Evolutionary conservation across 1,140 invertebrate genomes (phyloP), one percentile per base, ranked within the genome.

Genomic region (Trinorchestia longiramus): DNA sequence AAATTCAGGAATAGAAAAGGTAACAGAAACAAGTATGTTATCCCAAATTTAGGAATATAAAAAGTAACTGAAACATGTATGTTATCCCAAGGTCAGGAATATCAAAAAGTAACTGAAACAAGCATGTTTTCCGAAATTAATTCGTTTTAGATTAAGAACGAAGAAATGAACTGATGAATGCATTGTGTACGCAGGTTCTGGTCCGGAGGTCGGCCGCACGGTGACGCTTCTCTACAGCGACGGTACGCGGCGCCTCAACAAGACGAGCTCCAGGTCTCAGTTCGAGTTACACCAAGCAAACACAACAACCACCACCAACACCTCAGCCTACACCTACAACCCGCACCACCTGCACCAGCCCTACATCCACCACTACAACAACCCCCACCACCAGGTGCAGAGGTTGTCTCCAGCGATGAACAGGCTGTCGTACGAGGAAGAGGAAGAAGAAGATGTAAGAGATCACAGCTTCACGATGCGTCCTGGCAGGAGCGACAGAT

Each of bases 171-270:
- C 11, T 3, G 1, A 1, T 36, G 28, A 77, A 77, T 36, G 28
- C 28, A 23, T 77, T 15, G 15, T 77, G 6, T 36, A 28, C 36
- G 62, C 96, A 96, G 96, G 96, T 62, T 95, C 95, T 47, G 91
- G 62, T 43, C 95, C 57, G 41, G 90, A 95, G n/a, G 96, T 96
- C 19, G 96, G 96, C 43, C 95, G 96, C 95, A 96, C 96, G 62
- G 95, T 96, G 96, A 96, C 96, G 6, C 95, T 96, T 95, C 91
- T 96, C 91, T 96, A 96, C 96, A 96, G 96, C 87, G 96, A 96
- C 36, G 96, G 96, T 15, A 95, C 95, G 8, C 92, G 95, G 53
- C 96, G 96, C 43, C 96, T 94, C 96, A 3, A 53, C 96, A 53
- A 95, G 95, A 42, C 96, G 95, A 77, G 41, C 91, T 43, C 90